Percentiles rank a stretch among this genome's conserved stretches.
These are phyloP conservation scores for Drosophila maculinotata DNA, from an alignment of 2,888 invertebrate species.

Conservation along the genomic window DNA sequence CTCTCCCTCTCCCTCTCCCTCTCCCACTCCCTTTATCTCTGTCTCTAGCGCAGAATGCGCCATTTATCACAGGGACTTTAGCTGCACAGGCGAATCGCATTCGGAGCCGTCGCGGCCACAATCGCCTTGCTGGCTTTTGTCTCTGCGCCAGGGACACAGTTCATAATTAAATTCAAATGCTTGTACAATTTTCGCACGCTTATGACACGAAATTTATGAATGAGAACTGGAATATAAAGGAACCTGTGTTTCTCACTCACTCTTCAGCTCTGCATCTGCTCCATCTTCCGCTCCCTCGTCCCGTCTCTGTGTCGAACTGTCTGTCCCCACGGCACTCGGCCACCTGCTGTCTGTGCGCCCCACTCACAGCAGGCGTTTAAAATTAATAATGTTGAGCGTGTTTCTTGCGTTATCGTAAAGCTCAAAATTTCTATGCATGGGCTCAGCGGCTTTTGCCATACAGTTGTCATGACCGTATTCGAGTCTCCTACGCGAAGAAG, in stretches of 20 bases:
- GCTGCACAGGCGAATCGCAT: slow-evolving; percentile 40
- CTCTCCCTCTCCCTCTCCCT: slow-evolving; percentile 8
- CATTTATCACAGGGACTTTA: slow-evolving; percentile 75
- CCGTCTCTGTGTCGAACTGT: neutral
- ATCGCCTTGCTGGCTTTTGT: slow-evolving; percentile 54
- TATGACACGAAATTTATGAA: slow-evolving; percentile 76
- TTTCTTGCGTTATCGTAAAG: slow-evolving; percentile 34
- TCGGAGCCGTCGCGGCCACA: slow-evolving; percentile 25
- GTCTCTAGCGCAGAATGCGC: slow-evolving; percentile 28
- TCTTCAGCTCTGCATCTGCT: neutral
- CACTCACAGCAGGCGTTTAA: slow-evolving; percentile 71
- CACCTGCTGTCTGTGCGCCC: slow-evolving; percentile 66
- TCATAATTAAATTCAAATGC: slow-evolving; percentile 80
- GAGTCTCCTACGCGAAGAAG: neutral
- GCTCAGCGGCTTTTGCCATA: slow-evolving; percentile 13
- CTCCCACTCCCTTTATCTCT: slow-evolving; percentile 6
- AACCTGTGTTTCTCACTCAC: slow-evolving; percentile 11
- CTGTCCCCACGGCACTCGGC: slow-evolving; percentile 21
- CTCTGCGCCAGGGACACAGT: slow-evolving; percentile 57
- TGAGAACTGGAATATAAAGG: slow-evolving; percentile 52
- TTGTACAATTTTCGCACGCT: slow-evolving; percentile 72
- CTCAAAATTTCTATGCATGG: slow-evolving; percentile 52
- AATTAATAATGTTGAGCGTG: slow-evolving; percentile 73
- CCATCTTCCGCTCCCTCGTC: neutral
- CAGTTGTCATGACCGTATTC: slow-evolving; percentile 18